Base-by-base conservation (phyloP, 2,888 invertebrate genomes). In the Drosophila yooni region DNA sequence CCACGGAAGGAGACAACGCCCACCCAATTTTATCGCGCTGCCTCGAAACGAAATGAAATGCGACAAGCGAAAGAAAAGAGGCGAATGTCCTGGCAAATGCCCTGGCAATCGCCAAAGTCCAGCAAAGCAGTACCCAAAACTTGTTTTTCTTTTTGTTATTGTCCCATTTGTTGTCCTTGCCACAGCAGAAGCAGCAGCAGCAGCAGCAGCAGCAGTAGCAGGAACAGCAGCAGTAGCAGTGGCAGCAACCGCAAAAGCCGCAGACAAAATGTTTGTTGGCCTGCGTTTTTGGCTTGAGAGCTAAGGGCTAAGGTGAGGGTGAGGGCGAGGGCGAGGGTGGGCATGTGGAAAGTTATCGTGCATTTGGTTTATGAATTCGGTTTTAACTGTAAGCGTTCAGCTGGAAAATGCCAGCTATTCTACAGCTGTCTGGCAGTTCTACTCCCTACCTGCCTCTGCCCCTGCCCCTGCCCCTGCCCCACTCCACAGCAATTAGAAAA, bases 361-460 rank as follows among this genome's bases (percentile, higher is more conserved):
- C 53, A 63, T 86, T 88, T 74, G 82, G 77, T 86, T 88, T 87
- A 83, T 87, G 86, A 76, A 82, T 86, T 82, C 78, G 63, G 74
- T 79, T 78, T 84, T 79, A 79, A 73, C 76, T 78, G 77, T 72
- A 84, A 74, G 75, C 87, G 79, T 79, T 86, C 82, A 79, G 71
- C 70, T 46, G 82, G 79, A 88, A 86, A 88, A 86, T 86, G 74
- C 74, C 57, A 69, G 62, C 52, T 54, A 66, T 60, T 64, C 64
- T 25, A 58, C 57, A 60, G 54, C 27, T 61, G 43, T 65, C 72
- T 63, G 18, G 18, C 5, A 53, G 18, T 31, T 31, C 5, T 18
- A 18, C 15, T n/a, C 31, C 38, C 25, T 1, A 54, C 40, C 6
- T 18, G 38, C 34, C 38, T 25, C 33, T 33, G 33, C 33, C 33